These are phyloP conservation scores for Apeltes quadracus DNA, from an alignment of 2,113 vertebrate genomes.

Conservation along the genomic window DNA sequence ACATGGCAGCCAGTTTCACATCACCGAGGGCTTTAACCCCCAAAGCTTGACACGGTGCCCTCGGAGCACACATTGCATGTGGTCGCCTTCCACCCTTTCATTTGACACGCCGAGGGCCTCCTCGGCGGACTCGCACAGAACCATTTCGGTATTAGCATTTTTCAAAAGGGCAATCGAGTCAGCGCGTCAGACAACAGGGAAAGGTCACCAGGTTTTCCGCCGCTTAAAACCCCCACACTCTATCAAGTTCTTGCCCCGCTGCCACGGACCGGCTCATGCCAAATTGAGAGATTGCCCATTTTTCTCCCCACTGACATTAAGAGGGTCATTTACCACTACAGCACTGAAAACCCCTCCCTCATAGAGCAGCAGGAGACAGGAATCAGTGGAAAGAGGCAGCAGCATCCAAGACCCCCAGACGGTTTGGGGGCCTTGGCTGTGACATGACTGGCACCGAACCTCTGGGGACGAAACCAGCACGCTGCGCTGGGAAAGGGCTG, in stretches of 20 bases:
- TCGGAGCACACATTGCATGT: constrained; percentile 49
- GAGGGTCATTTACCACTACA: constrained; percentile 75
- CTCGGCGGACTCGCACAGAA: constrained; percentile 68
- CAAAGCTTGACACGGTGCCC: constrained; percentile 54
- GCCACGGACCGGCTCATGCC: constrained; percentile 58
- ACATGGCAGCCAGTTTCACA: constrained; percentile 17
- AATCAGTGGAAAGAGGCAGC: constrained; percentile 46
- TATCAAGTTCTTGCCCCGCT: constrained; percentile 68
- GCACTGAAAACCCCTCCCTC: constrained; percentile 45
- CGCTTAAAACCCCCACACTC: constrained; percentile 72
- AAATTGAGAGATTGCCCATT: constrained; percentile 77
- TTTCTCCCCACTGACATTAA: constrained; percentile 76
- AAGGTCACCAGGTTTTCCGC: constrained; percentile 81
- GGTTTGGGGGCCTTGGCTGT: constrained; percentile 41
- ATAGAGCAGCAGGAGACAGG: constrained; percentile 14
- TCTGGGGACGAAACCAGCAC: constrained; percentile 44
- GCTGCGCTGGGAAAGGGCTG: constrained; percentile 44
- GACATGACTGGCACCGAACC: constrained; percentile 59
- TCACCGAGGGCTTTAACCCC: constrained; percentile 44
- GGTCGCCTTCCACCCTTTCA: constrained; percentile 58
- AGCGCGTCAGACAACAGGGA: constrained; percentile 74
- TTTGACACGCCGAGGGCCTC: constrained; percentile 59
- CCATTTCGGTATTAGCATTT: constrained; percentile 78
- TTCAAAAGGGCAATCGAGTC: constrained; percentile 80
- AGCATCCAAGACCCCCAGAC: constrained; percentile 15